These are phyloP conservation scores for Nomada goodeniana DNA, from an alignment of 2,888 invertebrate genomes.

Conservation along the genomic window DNA sequence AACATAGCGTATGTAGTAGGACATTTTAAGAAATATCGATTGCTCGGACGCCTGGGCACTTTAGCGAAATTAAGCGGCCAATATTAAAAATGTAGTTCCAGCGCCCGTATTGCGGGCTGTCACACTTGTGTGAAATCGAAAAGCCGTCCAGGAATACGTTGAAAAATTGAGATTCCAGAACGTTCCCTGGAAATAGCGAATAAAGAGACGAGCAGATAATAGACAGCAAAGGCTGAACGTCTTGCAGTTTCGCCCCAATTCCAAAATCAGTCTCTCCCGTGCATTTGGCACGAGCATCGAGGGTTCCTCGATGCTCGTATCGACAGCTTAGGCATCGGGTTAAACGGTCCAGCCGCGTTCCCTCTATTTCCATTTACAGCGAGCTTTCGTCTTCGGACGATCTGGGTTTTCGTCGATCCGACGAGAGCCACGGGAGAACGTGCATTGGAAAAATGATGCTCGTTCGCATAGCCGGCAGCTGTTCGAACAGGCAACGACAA, in stretches of 20 bases:
- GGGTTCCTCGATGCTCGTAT: not conserved
- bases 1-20: too few relatives aligned
- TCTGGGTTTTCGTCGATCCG: constrained; percentile 14
- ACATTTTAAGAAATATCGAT: too few relatives aligned
- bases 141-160: too few relatives aligned
- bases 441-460: constrained; percentile 40
- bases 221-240: not conserved
- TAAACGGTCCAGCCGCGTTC: constrained; percentile 10
- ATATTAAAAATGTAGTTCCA: too few relatives aligned
- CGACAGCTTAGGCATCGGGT: not conserved
- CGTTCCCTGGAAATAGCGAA: too few relatives aligned
- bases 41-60: too few relatives aligned
- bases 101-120: too few relatives aligned
- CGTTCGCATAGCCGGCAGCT: constrained; percentile 21
- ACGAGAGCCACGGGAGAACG: not conserved
- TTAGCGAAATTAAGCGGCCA: too few relatives aligned
- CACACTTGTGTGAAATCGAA: too few relatives aligned
- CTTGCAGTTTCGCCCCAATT: not conserved
- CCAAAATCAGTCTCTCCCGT: not conserved
- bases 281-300: not conserved
- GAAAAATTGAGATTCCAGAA: too few relatives aligned
- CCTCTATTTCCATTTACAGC: not conserved
- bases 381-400: constrained; percentile 5
- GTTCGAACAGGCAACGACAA: constrained; percentile 15
- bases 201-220: too few relatives aligned